These are phyloP conservation scores for Donacobius atricapilla DNA, from an alignment of 2,113 vertebrate species.

Conservation along the genomic window DNA sequence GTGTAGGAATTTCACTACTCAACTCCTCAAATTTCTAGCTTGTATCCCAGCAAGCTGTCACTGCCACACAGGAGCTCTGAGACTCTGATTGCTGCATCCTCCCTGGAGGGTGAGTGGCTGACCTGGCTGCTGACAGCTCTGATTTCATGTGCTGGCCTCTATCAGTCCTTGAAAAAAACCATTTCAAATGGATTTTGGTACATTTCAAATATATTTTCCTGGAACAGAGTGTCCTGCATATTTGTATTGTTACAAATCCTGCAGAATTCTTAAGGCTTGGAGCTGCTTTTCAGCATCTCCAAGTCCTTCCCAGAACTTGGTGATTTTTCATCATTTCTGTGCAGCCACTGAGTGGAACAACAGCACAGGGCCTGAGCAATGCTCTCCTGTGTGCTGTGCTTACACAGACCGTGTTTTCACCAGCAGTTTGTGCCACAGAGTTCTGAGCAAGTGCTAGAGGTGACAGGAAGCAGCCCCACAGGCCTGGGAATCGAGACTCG, in stretches of 20 bases:
- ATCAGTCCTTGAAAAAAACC: not conserved
- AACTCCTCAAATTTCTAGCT: not conserved
- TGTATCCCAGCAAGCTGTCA: not conserved
- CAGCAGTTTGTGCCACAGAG: not conserved
- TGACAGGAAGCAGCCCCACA: not conserved
- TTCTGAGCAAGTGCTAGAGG: not conserved
- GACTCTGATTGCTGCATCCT: not conserved
- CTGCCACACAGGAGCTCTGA: not conserved
- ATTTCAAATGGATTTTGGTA: not conserved
- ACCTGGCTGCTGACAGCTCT: not conserved
- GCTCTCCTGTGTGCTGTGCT: not conserved
- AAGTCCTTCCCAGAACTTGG: not conserved
- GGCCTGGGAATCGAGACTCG: not conserved
- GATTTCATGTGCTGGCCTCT: not conserved
- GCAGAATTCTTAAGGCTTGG: not conserved
- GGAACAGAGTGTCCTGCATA: not conserved
- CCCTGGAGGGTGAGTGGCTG: not conserved
- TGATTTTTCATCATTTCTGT: not conserved
- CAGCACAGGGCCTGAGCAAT: not conserved
- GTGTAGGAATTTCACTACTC: not conserved
- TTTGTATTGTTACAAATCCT: not conserved
- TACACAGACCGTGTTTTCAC: not conserved
- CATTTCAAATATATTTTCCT: not conserved
- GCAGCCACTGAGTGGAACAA: not conserved
- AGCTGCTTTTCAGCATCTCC: not conserved